A percentile compares a stretch with the other conserved stretches of the same genome.
These are phyloP conservation scores for Hemistola chrysoprasaria DNA, from an alignment of 2,888 invertebrate genomes.

Conservation along the genomic window DNA sequence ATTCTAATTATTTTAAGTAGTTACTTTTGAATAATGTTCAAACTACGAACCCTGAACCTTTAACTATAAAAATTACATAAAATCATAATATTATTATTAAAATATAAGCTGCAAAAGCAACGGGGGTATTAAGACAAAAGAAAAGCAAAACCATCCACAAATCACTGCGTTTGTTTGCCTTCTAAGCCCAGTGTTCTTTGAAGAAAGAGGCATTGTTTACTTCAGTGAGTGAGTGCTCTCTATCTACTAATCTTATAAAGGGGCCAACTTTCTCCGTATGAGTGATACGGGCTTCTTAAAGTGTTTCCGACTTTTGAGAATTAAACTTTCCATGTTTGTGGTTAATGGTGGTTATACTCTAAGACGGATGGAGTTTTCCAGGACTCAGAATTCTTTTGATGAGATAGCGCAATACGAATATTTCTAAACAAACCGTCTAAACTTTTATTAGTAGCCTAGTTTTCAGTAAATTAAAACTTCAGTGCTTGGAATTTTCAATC, in stretches of 20 bases:
- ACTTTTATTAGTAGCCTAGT: no score
- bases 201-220: conserved; percentile 34
- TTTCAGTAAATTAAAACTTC: no score
- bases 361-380: no score
- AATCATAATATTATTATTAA: background rate
- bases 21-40: no score
- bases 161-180: conserved; percentile 33
- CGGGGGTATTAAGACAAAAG: conserved; percentile 31
- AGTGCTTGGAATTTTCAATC: no score
- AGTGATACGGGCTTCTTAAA: conserved; percentile 34
- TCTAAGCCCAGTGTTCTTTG: conserved; percentile 30
- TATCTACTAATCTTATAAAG: conserved; percentile 35
- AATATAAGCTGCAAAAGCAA: conserved; percentile 29
- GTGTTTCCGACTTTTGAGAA: conserved; percentile 33
- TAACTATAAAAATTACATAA: no score
- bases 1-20: background rate
- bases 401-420: no score
- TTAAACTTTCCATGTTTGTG: conserved; percentile 25
- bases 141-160: conserved; percentile 33
- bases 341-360: background rate
- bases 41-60: no score
- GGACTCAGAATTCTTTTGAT: no score
- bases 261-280: conserved; percentile 33
- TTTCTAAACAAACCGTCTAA: no score
- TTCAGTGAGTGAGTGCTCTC: conserved; percentile 31